Conservation (phyloP, 2,797 vertebrate species). For the Rhodeus uyekii region DNA sequence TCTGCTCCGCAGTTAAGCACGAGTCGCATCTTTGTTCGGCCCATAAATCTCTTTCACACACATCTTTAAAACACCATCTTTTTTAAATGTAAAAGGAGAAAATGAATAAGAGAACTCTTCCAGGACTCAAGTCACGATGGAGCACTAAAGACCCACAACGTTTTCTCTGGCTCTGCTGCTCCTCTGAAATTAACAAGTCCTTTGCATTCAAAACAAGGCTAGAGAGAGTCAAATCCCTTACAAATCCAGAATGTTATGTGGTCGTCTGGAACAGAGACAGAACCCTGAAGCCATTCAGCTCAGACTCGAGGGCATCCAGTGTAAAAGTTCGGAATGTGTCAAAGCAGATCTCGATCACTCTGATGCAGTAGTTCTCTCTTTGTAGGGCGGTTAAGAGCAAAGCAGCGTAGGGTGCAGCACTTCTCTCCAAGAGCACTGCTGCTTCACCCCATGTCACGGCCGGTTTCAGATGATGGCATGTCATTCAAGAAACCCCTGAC, state of each 20-base stretch:
- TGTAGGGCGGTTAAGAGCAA: slow-evolving; percentile 23
- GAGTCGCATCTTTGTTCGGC: not conserved
- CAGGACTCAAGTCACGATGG: not conserved
- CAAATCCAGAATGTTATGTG: slow-evolving; percentile 6
- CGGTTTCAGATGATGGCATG: slow-evolving; percentile 26
- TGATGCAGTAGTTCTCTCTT: not conserved
- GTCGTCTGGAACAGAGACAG: slow-evolving; percentile 12
- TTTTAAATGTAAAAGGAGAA: no score
- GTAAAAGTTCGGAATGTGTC: slow-evolving; percentile 39
- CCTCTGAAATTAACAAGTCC: not conserved
- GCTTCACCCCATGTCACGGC: not conserved
- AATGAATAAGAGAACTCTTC: not conserved
- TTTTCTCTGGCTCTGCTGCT: not conserved
- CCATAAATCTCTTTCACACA: no score
- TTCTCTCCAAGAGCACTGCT: not conserved
- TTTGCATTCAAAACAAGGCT: slow-evolving; percentile 12
- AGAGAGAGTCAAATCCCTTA: slow-evolving; percentile 6
- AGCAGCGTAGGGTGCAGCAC: not conserved
- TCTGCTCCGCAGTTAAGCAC: slow-evolving; percentile 12
- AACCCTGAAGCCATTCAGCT: not conserved
- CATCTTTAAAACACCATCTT: no score
- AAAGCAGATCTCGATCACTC: slow-evolving; percentile 25
- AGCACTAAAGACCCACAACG: no score
- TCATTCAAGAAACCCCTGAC: slow-evolving; percentile 47
- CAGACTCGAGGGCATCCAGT: not conserved